Conservation (phyloP, 2,113 vertebrate genomes). For the Phycodurus eques region DNA sequence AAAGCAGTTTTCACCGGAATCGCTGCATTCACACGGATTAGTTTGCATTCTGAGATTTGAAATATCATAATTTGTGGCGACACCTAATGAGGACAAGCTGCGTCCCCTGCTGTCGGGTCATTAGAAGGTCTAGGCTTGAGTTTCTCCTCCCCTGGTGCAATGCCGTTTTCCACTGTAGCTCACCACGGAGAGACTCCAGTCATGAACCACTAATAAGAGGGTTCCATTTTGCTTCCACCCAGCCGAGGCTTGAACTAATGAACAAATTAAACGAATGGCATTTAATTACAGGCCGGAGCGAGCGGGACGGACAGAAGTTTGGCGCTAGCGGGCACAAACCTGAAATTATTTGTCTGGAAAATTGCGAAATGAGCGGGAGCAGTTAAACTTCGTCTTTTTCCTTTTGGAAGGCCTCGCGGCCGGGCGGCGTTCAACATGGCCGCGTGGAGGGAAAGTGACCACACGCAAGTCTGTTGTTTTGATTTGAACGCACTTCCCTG, state of each 20-base stretch:
- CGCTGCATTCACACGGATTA: neutral
- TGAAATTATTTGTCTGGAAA: constrained; percentile 73
- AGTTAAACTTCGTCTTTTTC: constrained; percentile 48
- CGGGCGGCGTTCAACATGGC: constrained; percentile 32
- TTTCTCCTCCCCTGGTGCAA: constrained; percentile 32
- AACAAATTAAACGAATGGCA: constrained; percentile 74
- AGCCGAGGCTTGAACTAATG: constrained; percentile 70
- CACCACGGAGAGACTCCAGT: constrained; percentile 60
- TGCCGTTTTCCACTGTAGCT: constrained; percentile 52
- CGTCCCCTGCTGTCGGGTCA: constrained; percentile 31
- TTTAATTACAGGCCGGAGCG: constrained; percentile 70
- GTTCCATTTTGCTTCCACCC: constrained; percentile 63
- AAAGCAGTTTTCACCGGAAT: neutral
- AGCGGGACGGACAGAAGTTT: constrained; percentile 59
- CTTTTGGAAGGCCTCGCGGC: constrained; percentile 41
- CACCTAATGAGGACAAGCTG: constrained; percentile 10
- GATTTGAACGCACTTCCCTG: constrained; percentile 43
- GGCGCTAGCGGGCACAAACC: constrained; percentile 69
- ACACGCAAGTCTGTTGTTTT: constrained; percentile 48
- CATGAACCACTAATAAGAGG: constrained; percentile 74
- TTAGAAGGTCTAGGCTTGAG: constrained; percentile 43
- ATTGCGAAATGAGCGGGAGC: constrained; percentile 62
- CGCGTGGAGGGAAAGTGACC: constrained; percentile 56
- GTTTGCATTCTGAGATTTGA: neutral
- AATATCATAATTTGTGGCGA: neutral